A percentile compares a stretch with the other conserved stretches of the same genome.
These are phyloP conservation scores for Philopedon plagiatum DNA, from an alignment of 2,888 invertebrate genomes.

Conservation along the genomic window DNA sequence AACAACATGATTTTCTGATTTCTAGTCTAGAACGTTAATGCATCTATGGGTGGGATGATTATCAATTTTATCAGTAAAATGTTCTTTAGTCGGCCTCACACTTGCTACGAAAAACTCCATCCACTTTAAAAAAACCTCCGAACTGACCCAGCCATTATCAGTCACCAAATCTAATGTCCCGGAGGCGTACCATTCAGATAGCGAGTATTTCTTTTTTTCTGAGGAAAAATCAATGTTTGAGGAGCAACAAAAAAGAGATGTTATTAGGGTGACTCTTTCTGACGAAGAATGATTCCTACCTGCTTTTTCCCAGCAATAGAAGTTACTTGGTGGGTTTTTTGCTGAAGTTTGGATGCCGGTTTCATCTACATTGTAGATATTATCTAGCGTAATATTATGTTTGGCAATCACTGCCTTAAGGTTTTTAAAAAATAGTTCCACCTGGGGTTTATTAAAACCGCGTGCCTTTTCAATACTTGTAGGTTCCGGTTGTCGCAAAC, in stretches of 20 bases:
- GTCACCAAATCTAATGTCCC: slow-evolving; percentile 14
- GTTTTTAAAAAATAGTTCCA: slow-evolving; percentile 34
- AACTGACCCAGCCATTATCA: slow-evolving; percentile 12
- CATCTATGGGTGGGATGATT: slow-evolving; percentile 6
- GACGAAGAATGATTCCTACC: slow-evolving; percentile 22
- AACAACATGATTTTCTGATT: slow-evolving; percentile 22
- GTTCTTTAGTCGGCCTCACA: slow-evolving; percentile 2
- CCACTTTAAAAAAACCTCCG: slow-evolving; percentile 5
- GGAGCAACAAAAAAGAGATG: slow-evolving; percentile 28
- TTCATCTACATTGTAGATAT: slow-evolving; percentile 19
- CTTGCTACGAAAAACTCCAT: slow-evolving; percentile 14
- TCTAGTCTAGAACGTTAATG: not conserved
- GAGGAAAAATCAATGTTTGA: slow-evolving; percentile 7
- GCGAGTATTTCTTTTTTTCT: slow-evolving; percentile 17
- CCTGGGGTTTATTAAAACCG: slow-evolving; percentile 30
- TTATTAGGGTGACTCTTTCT: slow-evolving; percentile 17
- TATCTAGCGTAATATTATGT: slow-evolving; percentile 24
- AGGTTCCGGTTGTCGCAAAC: slow-evolving; percentile 35
- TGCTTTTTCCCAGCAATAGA: slow-evolving; percentile 19
- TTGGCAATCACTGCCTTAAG: slow-evolving; percentile 13
- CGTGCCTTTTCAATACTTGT: slow-evolving; percentile 30
- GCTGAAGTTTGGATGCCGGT: slow-evolving; percentile 28
- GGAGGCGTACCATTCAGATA: slow-evolving; percentile 8
- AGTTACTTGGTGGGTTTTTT: slow-evolving; percentile 21
- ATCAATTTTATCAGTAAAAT: no score